These are phyloP conservation scores for Calameuta filiformis DNA, from an alignment of 2,888 invertebrate genomes.

Conservation along the genomic window DNA sequence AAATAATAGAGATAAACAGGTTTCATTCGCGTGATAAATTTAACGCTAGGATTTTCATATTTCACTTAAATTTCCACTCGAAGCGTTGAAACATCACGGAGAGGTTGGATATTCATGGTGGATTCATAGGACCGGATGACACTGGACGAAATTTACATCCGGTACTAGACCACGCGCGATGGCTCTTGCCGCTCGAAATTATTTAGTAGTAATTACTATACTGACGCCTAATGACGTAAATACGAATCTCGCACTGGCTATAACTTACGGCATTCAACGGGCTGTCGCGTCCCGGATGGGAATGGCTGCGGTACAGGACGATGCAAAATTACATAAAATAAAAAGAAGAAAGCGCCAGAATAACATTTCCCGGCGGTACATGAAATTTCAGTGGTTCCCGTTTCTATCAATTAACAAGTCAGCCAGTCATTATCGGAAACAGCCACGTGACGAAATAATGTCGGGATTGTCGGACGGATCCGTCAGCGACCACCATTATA, in stretches of 20 bases:
- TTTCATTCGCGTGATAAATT: slow-evolving; percentile 6
- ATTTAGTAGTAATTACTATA: slow-evolving; percentile 61
- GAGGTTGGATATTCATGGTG: slow-evolving; percentile 59
- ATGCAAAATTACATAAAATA: neutral
- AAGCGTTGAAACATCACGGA: slow-evolving; percentile 51
- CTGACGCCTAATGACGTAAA: slow-evolving; percentile 8
- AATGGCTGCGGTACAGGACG: neutral
- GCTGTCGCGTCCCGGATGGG: neutral
- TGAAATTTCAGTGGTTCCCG: neutral
- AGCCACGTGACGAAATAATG: neutral
- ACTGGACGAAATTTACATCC: slow-evolving; percentile 53
- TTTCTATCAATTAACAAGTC: neutral
- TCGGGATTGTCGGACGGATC: slow-evolving; percentile 37
- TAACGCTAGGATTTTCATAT: slow-evolving; percentile 55
- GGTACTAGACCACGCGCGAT: slow-evolving; percentile 40
- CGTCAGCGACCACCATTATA: slow-evolving; percentile 55
- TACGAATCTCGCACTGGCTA: neutral
- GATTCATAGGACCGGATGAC: slow-evolving; percentile 56
- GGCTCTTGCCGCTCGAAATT: slow-evolving; percentile 50
- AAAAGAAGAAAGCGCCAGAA: neutral
- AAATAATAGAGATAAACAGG: neutral
- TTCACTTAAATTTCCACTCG: slow-evolving; percentile 61
- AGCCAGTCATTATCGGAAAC: neutral
- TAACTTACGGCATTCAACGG: neutral
- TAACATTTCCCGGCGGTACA: neutral